phyloP scores from a whole-genome alignment of 1,140 invertebrate species.

The Macrostomum lignano region DNA sequence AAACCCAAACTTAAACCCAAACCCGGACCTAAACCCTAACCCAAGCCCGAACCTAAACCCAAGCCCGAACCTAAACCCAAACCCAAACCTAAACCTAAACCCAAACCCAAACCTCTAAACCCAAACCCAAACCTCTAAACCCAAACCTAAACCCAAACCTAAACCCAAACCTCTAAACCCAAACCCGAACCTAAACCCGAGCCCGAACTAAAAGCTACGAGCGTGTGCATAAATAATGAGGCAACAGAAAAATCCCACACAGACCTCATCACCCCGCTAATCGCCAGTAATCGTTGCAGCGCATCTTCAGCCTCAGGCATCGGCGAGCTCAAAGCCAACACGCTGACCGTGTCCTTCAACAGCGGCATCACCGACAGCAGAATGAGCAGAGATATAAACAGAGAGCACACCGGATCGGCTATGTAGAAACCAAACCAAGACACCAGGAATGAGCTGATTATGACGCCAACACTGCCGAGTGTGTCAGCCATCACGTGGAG shows the following conservation, averaged over 20 bases:
- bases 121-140: too few species aligned
- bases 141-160: not conserved
- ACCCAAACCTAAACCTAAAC: too few species aligned
- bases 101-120: too few species aligned
- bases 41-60: too few species aligned
- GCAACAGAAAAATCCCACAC: not conserved
- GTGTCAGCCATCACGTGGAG: slow-evolving; percentile 37
- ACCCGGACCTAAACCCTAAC: too few species aligned
- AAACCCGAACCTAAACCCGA: not conserved
- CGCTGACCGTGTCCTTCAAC: slow-evolving; percentile 29
- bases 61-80: too few species aligned
- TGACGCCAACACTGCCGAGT: slow-evolving; percentile 35
- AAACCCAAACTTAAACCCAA: too few species aligned
- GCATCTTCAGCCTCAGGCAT: not conserved
- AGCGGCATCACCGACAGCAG: slow-evolving; percentile 33
- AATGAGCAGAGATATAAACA: slow-evolving; percentile 35
- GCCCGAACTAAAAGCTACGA: not conserved
- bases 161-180: not conserved
- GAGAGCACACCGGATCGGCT: slow-evolving; percentile 37
- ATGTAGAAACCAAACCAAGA: slow-evolving; percentile 29
- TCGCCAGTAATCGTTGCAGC: not conserved
- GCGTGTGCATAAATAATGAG: not conserved
- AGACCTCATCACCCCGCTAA: too few species aligned
- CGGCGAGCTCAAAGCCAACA: slow-evolving; percentile 13
- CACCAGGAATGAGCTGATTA: slow-evolving; percentile 9